Base-by-base conservation (phyloP, 2,888 invertebrate species). In the Gibbula magus region DNA sequence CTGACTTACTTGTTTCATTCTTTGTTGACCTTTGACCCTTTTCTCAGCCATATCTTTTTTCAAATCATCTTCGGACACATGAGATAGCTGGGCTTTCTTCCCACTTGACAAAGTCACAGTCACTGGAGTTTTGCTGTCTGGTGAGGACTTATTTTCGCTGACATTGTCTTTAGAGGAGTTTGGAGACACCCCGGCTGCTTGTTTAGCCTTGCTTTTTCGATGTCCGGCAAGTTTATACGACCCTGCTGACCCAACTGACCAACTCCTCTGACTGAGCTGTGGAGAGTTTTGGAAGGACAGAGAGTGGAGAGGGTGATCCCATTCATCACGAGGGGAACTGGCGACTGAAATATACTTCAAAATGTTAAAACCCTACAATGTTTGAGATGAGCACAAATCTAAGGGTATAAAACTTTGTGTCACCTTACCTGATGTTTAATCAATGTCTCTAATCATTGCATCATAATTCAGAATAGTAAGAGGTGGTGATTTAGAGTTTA, bases 211-310 rank as follows among this genome's bases (percentile, higher is more conserved):
- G 22, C 39, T 25, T 54, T 77, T 61, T 18, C 45, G 52, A 61
- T 77, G 77, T 77, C 66, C 77, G 16, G 54, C 76, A n/a, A 61
- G 77, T 77, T 66, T 61, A 66, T 66, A 77, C 25, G 66, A 75
- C 8, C 70, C 70, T 7, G 32, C 35, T 20, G 70, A 70, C 4
- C 70, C 70, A 70, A 70, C 20, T 16, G 70, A 70, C 20, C 35
- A 32, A n/a, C 70, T 70, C 13, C 70, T 32, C n/a, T 18, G 10
- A 20, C 39, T 39, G 39, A 70, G 35, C 70, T 70, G 70, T 4
- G 70, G 70, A n/a, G 70, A 70, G 4, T 70, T 16, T 8, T 70
- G 70, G 70, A 70, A n/a, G 25, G 70, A 70, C 2, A 35, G 18
- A 8, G 70, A 35, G 8, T 35, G 70, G 8, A n/a, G 29, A 29